A percentile compares a stretch with the other conserved stretches of the same genome.
phyloP scores from a whole-genome alignment of 1,140 invertebrate species.

The Phymorhynchus buccinoides region DNA sequence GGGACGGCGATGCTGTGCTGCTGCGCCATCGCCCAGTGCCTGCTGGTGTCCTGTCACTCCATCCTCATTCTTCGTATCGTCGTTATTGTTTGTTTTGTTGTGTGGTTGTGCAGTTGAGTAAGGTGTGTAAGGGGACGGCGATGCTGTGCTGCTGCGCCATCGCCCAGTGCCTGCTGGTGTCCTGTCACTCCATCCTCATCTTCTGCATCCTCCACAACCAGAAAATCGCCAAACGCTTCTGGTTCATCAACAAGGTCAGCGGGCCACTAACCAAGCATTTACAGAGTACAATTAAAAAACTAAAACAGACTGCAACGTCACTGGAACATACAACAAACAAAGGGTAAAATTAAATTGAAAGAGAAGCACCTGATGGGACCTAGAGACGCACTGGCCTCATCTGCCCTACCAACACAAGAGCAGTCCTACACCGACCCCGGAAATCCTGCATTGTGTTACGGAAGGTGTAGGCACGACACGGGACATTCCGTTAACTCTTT shows the following conservation, averaged over 20 bases:
- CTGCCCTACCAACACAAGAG: too few species aligned
- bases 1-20: neutral
- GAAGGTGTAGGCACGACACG: too few species aligned
- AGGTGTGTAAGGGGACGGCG: neutral
- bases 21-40: neutral
- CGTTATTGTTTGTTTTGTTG: neutral
- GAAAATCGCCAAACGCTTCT: slow-evolving; percentile 8
- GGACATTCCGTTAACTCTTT: too few species aligned
- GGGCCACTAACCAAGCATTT: too few species aligned
- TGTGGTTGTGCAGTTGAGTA: neutral
- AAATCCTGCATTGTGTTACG: too few species aligned
- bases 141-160: slow-evolving; percentile 17
- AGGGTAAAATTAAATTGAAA: too few species aligned
- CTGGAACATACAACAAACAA: too few species aligned
- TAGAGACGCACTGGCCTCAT: too few species aligned
- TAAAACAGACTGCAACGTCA: too few species aligned
- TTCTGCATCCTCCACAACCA: slow-evolving; percentile 30
- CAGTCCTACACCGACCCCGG: too few species aligned
- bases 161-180: slow-evolving; percentile 18
- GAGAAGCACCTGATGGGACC: too few species aligned
- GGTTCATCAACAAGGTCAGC: slow-evolving; percentile 32
- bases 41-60: neutral
- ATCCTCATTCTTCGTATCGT: neutral
- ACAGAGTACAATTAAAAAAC: too few species aligned
- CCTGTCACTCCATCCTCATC: neutral